Evolutionary conservation across 2,113 vertebrate genomes (phyloP).

Genomic region (human): GRCh38 chr20:45428501-45429000

Average conservation of each 20-base stretch:
- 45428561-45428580: not conserved
- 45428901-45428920: accelerated
- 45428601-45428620: not conserved
- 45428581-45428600: not conserved
- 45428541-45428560: not conserved
- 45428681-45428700: not conserved
- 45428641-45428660: not conserved
- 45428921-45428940: too few species aligned
- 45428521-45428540: not conserved
- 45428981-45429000: too few species aligned
- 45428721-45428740: not conserved
- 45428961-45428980: too few species aligned
- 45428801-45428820: too few species aligned
- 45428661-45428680: not conserved
- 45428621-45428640: not conserved
- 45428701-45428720: not conserved
- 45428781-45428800: too few species aligned
- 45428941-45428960: too few species aligned
- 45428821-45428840: too few species aligned
- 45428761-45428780: not conserved
- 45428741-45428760: not conserved
- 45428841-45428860: too few species aligned
- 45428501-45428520: not conserved
- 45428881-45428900: too few species aligned
- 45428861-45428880: too few species aligned